These are phyloP conservation scores for Henricia sp. DNA, from an alignment of 53 echinoderm and acorn worm species.

Conservation along the genomic window DNA sequence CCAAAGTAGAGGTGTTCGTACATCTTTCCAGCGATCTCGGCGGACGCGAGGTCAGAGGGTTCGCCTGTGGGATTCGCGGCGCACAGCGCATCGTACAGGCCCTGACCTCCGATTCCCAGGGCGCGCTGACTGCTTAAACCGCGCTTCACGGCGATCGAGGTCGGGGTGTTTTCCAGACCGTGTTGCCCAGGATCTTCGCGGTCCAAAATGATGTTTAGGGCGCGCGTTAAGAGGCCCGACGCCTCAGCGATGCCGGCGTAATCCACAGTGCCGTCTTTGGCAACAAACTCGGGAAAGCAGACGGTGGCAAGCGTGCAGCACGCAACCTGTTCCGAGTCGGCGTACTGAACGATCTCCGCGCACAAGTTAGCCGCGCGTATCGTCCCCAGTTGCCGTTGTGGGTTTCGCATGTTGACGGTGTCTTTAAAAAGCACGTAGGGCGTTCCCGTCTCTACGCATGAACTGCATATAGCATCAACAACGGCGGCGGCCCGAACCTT, in stretches of 20 bases:
- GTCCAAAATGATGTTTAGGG: neutral
- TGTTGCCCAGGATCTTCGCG: neutral
- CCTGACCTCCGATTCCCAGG: neutral
- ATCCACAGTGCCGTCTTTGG: neutral
- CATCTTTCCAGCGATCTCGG: no score
- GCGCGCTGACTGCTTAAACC: neutral
- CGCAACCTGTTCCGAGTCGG: neutral
- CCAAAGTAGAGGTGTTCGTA: no score
- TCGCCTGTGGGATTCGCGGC: no score
- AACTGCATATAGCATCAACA: no score
- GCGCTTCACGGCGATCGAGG: neutral
- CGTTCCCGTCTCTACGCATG: no score
- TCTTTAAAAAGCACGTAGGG: no score
- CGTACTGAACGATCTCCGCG: slow-evolving; percentile 18
- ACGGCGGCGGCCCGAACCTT: no score
- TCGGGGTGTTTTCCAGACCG: neutral
- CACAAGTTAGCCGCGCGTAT: slow-evolving; percentile 11
- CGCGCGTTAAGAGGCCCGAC: neutral
- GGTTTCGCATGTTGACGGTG: no score
- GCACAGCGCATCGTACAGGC: neutral
- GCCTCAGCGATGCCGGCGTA: neutral
- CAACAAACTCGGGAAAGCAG: slow-evolving; percentile 2
- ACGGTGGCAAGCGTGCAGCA: slow-evolving; percentile 1
- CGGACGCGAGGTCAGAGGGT: no score
- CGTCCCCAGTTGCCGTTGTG: neutral